Evolutionary conservation across 2,797 vertebrate genomes (phyloP).

Genomic region (Rallus crepitans): DNA sequence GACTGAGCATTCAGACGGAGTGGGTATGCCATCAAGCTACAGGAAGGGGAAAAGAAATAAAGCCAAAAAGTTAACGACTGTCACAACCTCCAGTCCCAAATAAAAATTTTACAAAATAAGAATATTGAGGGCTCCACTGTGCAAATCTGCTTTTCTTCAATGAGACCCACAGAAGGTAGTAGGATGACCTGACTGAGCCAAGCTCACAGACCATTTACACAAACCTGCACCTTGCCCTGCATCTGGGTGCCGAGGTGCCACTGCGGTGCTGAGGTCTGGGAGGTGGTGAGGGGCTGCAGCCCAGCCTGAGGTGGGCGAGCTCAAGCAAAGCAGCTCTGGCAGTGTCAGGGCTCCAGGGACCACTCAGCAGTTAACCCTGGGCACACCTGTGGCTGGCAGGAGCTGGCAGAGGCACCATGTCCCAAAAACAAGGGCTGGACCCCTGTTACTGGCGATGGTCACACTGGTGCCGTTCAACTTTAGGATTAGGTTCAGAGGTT

Average conservation of each 20-base stretch:
- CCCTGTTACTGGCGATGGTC: fast-evolving
- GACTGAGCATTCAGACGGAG: not conserved
- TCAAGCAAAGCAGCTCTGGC: fast-evolving
- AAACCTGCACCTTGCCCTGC: fast-evolving
- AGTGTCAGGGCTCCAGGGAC: fast-evolving
- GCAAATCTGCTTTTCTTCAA: not conserved
- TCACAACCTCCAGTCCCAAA: not conserved
- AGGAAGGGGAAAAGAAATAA: not conserved
- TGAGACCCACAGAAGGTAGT: fast-evolving
- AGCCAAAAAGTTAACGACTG: not conserved
- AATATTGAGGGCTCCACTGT: not conserved
- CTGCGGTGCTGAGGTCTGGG: not conserved
- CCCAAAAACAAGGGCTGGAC: not conserved
- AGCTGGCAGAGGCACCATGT: too few species aligned
- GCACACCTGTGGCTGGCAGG: not conserved
- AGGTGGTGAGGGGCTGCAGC: not conserved
- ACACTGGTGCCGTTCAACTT: fast-evolving
- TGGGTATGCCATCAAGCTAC: not conserved
- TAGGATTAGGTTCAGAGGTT: not conserved
- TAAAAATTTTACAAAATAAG: not conserved
- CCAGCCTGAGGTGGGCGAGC: fast-evolving
- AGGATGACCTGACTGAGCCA: fast-evolving
- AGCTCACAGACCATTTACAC: fast-evolving
- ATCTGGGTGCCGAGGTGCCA: fast-evolving
- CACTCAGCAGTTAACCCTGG: fast-evolving